Evolutionary conservation across 2,888 invertebrate species (phyloP).

Genomic region (Crematogaster levior): DNA sequence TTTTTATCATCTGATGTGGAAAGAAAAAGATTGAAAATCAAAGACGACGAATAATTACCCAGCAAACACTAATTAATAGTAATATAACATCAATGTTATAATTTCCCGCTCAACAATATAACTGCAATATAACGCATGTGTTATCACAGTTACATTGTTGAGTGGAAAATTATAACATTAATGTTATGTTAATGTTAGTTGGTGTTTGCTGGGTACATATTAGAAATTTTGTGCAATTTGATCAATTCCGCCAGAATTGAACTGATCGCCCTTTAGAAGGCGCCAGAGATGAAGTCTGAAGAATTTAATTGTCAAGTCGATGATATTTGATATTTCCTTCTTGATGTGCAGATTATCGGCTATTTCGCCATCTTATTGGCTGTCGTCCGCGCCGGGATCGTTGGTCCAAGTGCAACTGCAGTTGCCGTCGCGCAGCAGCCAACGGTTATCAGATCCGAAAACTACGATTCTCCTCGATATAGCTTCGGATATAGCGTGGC

Average conservation of each 20-base stretch:
- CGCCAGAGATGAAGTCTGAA: not conserved
- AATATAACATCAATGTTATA: no score
- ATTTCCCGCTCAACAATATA: no score
- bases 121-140: no score
- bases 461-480: conserved; percentile 82
- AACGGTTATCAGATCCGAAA: conserved; percentile 73
- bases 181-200: no score
- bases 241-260: not conserved
- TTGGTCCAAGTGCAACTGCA: conserved; percentile 75
- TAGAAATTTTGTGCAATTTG: not conserved
- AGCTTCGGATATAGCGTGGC: conserved; percentile 83
- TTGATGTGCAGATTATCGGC: conserved; percentile 63
- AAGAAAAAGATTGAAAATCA: not conserved
- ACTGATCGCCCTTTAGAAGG: no score
- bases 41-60: not conserved
- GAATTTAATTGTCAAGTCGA: not conserved
- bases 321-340: not conserved
- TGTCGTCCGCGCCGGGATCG: conserved; percentile 76
- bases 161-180: no score
- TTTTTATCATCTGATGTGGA: not conserved
- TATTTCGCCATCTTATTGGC: conserved; percentile 75
- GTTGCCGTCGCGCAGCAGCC: conserved; percentile 78
- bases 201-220: no score
- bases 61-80: no score
- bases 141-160: no score